These are phyloP conservation scores for Sciurus vulgaris DNA, from an alignment of 2,797 vertebrate genomes.

Conservation along the genomic window DNA sequence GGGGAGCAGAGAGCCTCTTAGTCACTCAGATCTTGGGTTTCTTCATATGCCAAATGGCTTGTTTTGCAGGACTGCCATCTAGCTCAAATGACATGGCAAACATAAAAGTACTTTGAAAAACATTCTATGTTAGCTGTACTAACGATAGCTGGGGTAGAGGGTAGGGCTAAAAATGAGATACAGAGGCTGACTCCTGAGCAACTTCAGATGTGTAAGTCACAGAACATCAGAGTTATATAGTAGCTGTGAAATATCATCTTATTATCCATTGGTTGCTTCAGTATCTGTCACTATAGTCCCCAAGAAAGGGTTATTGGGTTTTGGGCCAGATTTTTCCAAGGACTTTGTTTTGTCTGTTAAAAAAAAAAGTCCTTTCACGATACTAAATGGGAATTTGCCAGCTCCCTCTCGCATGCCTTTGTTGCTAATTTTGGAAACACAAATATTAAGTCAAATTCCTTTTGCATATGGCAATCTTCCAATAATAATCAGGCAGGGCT, in stretches of 20 bases:
- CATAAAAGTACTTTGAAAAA: neutral
- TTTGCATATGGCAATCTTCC: neutral
- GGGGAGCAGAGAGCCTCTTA: neutral
- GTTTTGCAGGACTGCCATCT: neutral
- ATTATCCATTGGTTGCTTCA: neutral
- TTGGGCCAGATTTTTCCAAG: neutral
- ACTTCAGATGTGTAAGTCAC: neutral
- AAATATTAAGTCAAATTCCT: neutral
- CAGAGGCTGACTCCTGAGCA: neutral
- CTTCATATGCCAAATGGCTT: neutral
- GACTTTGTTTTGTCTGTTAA: neutral
- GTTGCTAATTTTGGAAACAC: neutral
- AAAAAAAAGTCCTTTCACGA: neutral
- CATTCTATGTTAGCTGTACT: neutral
- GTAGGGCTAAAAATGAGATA: neutral
- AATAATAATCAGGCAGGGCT: neutral
- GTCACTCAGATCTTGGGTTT: neutral
- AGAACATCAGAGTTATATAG: neutral
- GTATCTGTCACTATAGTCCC: neutral
- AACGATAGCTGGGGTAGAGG: neutral
- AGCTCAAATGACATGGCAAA: neutral
- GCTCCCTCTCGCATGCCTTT: neutral
- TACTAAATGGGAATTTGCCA: neutral
- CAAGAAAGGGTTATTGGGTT: neutral
- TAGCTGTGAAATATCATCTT: neutral